Evolutionary conservation across 2,888 invertebrate species (phyloP).

Genomic region (Troglohyphantes excavatus): DNA sequence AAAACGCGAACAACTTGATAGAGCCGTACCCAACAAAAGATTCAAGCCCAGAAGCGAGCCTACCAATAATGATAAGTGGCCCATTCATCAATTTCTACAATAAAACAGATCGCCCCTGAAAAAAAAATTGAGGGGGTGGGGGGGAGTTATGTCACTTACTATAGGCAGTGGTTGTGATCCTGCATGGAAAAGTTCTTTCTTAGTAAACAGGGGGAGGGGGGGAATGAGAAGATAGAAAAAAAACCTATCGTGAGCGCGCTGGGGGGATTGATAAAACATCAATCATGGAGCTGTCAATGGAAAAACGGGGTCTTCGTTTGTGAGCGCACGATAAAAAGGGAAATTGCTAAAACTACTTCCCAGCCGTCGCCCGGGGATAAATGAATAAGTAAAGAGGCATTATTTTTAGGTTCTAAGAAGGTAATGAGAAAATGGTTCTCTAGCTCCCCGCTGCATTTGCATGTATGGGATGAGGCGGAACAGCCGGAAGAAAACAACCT

Average conservation of each 20-base stretch:
- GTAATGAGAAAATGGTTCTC: conserved; percentile 69
- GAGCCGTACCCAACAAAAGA: conserved; percentile 51
- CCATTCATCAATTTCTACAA: conserved; percentile 77
- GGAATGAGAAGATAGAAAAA: neutral
- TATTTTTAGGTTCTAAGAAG: conserved; percentile 72
- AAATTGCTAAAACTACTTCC: conserved; percentile 62
- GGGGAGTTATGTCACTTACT: conserved; percentile 42
- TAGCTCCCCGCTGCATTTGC: conserved; percentile 29
- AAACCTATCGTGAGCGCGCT: conserved; percentile 53
- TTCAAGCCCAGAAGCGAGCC: conserved; percentile 45
- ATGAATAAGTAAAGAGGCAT: conserved; percentile 77
- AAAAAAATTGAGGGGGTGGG: conserved; percentile 9
- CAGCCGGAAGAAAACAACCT: conserved; percentile 8
- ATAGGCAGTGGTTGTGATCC: conserved; percentile 46
- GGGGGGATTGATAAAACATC: conserved; percentile 78
- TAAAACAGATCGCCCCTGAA: conserved; percentile 60
- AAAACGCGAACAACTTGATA: conserved; percentile 54
- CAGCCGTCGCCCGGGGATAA: conserved; percentile 63
- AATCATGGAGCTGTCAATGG: conserved; percentile 78
- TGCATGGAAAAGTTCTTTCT: conserved; percentile 60
- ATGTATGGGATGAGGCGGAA: conserved; percentile 24
- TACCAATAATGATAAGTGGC: conserved; percentile 76
- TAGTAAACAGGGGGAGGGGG: conserved; percentile 48
- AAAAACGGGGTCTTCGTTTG: conserved; percentile 49
- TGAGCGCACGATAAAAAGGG: conserved; percentile 70